Percentiles rank a stretch among this genome's conserved stretches.
Evolutionary conservation across 2,113 vertebrate species (phyloP).

Genomic region (Panurus biarmicus): DNA sequence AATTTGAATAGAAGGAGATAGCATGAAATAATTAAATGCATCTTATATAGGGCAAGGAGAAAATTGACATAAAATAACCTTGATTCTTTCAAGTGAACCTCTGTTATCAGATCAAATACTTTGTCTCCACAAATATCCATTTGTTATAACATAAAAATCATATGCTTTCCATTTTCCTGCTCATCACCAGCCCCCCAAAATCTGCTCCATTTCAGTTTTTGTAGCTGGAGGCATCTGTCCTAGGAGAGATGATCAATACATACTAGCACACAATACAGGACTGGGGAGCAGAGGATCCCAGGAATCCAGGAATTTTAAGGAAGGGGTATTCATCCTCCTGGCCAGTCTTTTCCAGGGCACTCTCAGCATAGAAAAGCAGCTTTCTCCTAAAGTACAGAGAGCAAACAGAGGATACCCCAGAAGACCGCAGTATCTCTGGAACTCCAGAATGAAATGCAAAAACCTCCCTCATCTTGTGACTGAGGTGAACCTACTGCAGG

Average conservation of each 20-base stretch:
- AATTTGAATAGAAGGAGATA: conserved; percentile 70
- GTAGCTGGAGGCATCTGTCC: neutral
- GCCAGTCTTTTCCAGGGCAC: neutral
- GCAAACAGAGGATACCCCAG: neutral
- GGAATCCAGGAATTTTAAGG: neutral
- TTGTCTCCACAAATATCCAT: neutral
- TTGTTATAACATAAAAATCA: neutral
- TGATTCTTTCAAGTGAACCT: conserved; percentile 64
- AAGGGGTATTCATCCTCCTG: neutral
- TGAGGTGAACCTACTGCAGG: neutral
- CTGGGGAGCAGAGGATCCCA: neutral
- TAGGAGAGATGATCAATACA: neutral
- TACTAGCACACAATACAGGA: neutral
- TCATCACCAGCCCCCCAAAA: neutral
- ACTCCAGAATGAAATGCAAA: neutral
- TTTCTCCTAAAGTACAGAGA: neutral
- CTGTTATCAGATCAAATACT: conserved; percentile 68
- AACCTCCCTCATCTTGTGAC: fast-evolving
- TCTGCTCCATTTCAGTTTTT: neutral
- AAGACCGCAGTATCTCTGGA: neutral
- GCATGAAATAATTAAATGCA: conserved; percentile 78
- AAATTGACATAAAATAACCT: conserved; percentile 73
- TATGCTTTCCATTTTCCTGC: neutral
- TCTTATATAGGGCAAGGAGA: conserved; percentile 72
- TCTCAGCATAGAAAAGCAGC: neutral